Base-by-base conservation (phyloP, 2,113 vertebrate genomes). In the Tetraodon nigroviridis region DNA sequence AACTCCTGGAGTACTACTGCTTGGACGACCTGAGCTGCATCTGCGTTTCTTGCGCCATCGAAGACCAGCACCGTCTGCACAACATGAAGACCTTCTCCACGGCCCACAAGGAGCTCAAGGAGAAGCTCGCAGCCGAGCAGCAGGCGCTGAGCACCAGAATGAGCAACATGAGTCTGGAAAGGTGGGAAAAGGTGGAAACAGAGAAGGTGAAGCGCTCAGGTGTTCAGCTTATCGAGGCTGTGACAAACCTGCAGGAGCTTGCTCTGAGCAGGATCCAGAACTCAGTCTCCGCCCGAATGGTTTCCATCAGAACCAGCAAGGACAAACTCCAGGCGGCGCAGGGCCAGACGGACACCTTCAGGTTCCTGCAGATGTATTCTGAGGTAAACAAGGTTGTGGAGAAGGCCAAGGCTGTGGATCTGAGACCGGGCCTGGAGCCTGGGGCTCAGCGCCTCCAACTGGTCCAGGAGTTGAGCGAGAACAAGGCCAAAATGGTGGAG, bases 1-100 rank as follows among this genome's bases (percentile, higher is more conserved):
- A 85, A 55, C 56, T 83, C 18, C 63, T 89, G 52, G 89, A 92
- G 58, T 88, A 82, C 68, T 90, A 84, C 83, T 91, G 91, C 61
- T 42, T 75, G 70, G 16, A 70, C 0, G 88, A 92, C 0, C 22
- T 37, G 1, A 58, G 14, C 15, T 77, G 27, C 10, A 52, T 88
- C 51, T 92, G 90, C 0, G 0, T 53, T 10, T 76, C 87, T 12
- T 90, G 90, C 32, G 74, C 54, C 19, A 54, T 88, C 1, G 40
- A 51, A 0, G 84, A 78, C 0, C 51, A 61, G 32, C 91, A 91
- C 73, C 78, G 44, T 15, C 51, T 77, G 7, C 92, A 91, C 72
- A 58, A 62, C 5, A 51, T 89, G 85, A 88, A 84, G 69, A 88
- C 75, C 19, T 79, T 87, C 66, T 58, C 79, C 51, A 82, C 69